Conservation (phyloP, 2,888 invertebrate genomes). For the Diachrysia chrysitis region DNA sequence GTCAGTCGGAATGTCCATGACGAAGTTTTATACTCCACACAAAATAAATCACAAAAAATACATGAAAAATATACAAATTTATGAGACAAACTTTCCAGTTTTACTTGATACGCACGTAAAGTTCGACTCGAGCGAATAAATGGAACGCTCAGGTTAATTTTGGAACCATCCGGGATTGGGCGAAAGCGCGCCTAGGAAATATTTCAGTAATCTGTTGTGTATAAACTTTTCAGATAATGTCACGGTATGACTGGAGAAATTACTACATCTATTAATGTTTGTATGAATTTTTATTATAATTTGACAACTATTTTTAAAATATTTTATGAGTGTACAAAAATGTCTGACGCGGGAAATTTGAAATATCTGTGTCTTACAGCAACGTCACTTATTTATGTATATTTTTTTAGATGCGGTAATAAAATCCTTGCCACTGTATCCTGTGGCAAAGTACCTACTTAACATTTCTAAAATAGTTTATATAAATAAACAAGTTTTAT, state of each 20-base stretch:
- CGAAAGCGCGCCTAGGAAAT: slow-evolving; percentile 66
- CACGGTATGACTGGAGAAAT: slow-evolving; percentile 26
- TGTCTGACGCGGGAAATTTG: slow-evolving; percentile 49
- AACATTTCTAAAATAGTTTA: background rate
- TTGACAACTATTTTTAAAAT: slow-evolving; percentile 27
- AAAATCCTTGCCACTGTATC: background rate
- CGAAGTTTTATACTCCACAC: slow-evolving; percentile 62
- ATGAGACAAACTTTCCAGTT: slow-evolving; percentile 60
- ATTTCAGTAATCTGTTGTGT: slow-evolving; percentile 69
- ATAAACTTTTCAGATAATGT: slow-evolving; percentile 51
- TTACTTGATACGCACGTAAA: slow-evolving; percentile 79
- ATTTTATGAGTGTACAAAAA: slow-evolving; percentile 17
- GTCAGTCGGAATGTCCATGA: slow-evolving; percentile 93
- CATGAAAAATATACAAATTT: slow-evolving; percentile 60
- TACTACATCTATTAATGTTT: slow-evolving; percentile 20
- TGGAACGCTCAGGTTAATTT: slow-evolving; percentile 86
- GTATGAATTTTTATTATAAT: slow-evolving; percentile 24
- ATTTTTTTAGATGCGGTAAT: background rate
- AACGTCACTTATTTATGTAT: background rate
- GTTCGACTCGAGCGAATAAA: slow-evolving; percentile 73
- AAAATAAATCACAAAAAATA: slow-evolving; percentile 53
- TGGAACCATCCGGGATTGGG: slow-evolving; percentile 84
- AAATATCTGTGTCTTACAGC: slow-evolving; percentile 16
- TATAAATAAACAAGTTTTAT: background rate
- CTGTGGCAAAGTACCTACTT: background rate